phyloP scores from a whole-genome alignment of 2,888 invertebrate species.

The Ichneumoninae sp. region DNA sequence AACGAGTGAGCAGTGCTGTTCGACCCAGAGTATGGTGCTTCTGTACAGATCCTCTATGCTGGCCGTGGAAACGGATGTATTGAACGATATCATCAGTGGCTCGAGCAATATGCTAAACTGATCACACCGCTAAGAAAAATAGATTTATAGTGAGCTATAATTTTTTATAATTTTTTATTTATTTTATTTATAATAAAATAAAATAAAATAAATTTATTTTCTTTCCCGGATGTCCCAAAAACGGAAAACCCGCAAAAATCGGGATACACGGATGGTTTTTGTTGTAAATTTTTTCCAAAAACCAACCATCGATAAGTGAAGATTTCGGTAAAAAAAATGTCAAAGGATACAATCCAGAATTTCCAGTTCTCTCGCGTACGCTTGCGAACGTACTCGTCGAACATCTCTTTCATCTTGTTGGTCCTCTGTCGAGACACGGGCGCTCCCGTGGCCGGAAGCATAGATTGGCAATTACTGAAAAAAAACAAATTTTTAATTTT shows the following conservation, averaged over 20 bases:
- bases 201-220: no score
- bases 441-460: conserved; percentile 97
- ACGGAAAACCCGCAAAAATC: no score
- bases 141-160: not conserved
- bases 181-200: no score
- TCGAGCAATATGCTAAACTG: conserved; percentile 97
- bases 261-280: no score
- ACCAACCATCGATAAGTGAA: not conserved
- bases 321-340: conserved; percentile 1
- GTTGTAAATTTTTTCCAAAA: no score
- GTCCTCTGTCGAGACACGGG: conserved; percentile 96
- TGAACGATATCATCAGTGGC: conserved; percentile 95
- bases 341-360: conserved; percentile 98
- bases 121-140: conserved; percentile 71
- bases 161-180: no score
- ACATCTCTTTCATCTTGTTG: conserved; percentile 96
- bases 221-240: no score
- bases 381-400: conserved; percentile 94
- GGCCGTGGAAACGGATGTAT: conserved; percentile 95
- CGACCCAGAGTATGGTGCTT: conserved; percentile 96
- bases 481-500: conserved; percentile 61
- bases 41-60: conserved; percentile 96
- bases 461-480: conserved; percentile 94
- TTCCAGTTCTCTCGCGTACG: conserved; percentile 97
- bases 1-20: conserved; percentile 97